Evolutionary conservation across 2,888 invertebrate species (phyloP).

Genomic region (Eulithis testata): DNA sequence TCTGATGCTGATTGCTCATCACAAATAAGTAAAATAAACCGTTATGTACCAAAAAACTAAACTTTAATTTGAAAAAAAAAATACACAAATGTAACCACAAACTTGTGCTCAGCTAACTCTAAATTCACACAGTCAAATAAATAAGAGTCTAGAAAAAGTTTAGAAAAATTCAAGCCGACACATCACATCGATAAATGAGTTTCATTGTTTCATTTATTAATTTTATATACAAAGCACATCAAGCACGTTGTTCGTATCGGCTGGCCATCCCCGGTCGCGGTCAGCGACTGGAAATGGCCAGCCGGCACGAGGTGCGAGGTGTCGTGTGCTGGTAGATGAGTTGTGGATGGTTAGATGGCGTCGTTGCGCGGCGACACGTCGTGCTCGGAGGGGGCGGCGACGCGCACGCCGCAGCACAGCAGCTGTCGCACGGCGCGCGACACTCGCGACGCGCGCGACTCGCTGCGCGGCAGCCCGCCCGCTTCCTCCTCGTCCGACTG

Average conservation of each 20-base stretch:
- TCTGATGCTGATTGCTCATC: not conserved
- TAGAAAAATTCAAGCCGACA: constrained; percentile 29
- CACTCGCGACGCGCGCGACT: constrained; percentile 67
- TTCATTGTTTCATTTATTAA: constrained; percentile 47
- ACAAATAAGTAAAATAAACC: constrained; percentile 17
- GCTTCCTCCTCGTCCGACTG: constrained; percentile 76
- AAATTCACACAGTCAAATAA: constrained; percentile 31
- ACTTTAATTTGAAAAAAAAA: constrained; percentile 38
- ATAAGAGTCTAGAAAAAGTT: constrained; percentile 29
- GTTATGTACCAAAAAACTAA: constrained; percentile 15
- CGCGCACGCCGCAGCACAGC: constrained; percentile 72
- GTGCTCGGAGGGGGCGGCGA: constrained; percentile 70
- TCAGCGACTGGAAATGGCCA: constrained; percentile 57
- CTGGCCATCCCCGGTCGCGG: constrained; percentile 59
- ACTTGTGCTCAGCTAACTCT: constrained; percentile 25
- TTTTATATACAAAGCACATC: constrained; percentile 67
- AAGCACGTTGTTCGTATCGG: constrained; percentile 46
- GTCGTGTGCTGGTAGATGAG: constrained; percentile 28
- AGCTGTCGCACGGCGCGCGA: constrained; percentile 70
- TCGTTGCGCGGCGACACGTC: constrained; percentile 53
- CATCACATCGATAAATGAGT: constrained; percentile 32
- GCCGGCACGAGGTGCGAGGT: constrained; percentile 49
- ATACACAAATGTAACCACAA: constrained; percentile 37
- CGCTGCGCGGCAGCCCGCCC: constrained; percentile 78
- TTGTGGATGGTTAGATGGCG: constrained; percentile 54